Conservation (phyloP, 1,140 invertebrate species). For the Meloidogyne chitwoodi region DNA sequence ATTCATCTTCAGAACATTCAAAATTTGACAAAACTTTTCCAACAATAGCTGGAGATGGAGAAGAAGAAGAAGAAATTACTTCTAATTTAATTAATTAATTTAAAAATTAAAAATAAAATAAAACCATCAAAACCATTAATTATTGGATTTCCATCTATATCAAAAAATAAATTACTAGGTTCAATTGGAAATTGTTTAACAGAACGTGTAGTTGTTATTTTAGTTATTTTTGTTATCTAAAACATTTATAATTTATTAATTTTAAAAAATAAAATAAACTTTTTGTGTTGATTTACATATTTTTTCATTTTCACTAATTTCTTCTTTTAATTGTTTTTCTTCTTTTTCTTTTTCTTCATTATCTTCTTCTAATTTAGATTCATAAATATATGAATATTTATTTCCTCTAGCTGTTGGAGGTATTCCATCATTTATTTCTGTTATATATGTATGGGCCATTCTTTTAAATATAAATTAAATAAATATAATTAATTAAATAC, state of each 20-base stretch:
- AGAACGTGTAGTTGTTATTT: conserved; percentile 58
- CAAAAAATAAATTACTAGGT: conserved; percentile 52
- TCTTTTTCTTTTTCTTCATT: neutral
- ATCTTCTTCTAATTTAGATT: conserved; percentile 52
- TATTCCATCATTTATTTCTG: conserved; percentile 47
- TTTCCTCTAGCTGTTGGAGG: conserved; percentile 45
- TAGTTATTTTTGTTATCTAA: conserved; percentile 59
- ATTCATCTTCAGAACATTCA: conserved; percentile 4
- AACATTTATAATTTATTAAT: too few relatives aligned
- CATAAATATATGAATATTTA: conserved; percentile 56
- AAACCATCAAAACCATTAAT: conserved; percentile 45
- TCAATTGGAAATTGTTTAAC: conserved; percentile 55
- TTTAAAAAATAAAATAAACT: conserved; percentile 22
- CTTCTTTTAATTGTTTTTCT: conserved; percentile 1
- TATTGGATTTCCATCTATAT: conserved; percentile 53
- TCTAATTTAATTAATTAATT: neutral
- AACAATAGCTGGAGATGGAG: neutral
- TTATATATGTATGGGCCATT: conserved; percentile 58
- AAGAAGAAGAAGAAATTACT: neutral
- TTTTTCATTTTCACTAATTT: conserved; percentile 25
- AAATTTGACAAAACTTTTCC: neutral
- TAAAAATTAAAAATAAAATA: neutral
- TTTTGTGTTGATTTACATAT: conserved; percentile 57
- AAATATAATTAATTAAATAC: conserved; percentile 30
- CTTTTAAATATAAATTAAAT: conserved; percentile 20